A percentile compares a stretch with the other conserved stretches of the same genome.
Evolutionary conservation across 2,888 invertebrate genomes (phyloP).

Genomic region (Polyommatus iphigenia): DNA sequence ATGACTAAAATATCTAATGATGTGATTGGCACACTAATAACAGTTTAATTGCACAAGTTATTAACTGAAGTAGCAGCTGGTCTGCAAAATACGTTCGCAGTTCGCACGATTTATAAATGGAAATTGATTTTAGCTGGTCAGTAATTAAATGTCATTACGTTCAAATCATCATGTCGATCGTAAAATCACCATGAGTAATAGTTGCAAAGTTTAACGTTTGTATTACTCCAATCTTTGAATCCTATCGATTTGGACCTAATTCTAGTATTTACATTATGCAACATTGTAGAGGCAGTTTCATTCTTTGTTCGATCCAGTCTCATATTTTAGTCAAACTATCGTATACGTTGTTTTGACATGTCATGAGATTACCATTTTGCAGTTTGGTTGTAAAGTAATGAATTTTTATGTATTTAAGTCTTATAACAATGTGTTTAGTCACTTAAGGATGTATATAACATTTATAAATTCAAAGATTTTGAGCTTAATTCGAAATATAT

Average conservation of each 20-base stretch:
- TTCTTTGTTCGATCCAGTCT: not conserved
- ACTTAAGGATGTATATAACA: no score
- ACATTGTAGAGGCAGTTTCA: no score
- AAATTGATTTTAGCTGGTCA: slow-evolving; percentile 21
- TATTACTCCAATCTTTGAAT: not conserved
- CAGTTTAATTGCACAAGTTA: slow-evolving; percentile 7
- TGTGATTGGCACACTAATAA: not conserved
- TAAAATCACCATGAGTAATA: not conserved
- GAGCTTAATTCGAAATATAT: no score
- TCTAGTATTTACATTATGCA: no score
- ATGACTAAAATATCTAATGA: slow-evolving; percentile 4
- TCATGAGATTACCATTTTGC: no score
- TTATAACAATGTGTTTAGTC: no score
- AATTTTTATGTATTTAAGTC: no score
- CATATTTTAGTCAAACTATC: no score
- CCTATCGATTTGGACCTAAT: not conserved
- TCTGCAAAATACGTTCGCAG: not conserved
- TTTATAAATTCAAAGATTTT: no score
- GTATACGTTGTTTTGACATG: no score
- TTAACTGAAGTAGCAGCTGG: not conserved
- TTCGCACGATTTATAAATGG: slow-evolving; percentile 4
- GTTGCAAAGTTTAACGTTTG: not conserved
- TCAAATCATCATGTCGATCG: slow-evolving; percentile 5
- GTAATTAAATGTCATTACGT: slow-evolving; percentile 22
- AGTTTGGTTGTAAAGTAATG: no score